A percentile compares a stretch with the other conserved stretches of the same genome.
phyloP scores from a whole-genome alignment of 2,888 invertebrate genomes.

The Exocentrus adspersus region DNA sequence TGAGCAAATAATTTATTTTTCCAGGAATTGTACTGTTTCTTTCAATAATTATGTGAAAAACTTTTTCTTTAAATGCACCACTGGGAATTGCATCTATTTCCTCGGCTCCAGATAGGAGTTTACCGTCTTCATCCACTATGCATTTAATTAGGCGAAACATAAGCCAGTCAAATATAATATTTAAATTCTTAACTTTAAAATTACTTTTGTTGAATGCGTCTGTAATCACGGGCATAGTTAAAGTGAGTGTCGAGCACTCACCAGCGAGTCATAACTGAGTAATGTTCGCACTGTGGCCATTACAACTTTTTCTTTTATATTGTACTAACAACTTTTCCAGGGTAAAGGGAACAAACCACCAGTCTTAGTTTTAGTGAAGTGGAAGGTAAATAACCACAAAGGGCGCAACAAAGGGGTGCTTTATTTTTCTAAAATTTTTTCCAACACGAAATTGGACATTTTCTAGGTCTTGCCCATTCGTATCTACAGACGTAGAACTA shows the following conservation, averaged over 20 bases:
- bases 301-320: conserved; percentile 13
- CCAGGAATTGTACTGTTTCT: too few species aligned
- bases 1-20: too few species aligned
- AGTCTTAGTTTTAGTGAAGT: neutral
- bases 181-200: conserved; percentile 2
- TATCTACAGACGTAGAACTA: too few species aligned
- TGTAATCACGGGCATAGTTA: conserved; percentile 9
- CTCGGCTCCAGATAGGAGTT: too few species aligned
- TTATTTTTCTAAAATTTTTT: too few species aligned
- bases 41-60: too few species aligned
- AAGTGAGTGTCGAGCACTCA: conserved; percentile 7
- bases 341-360: neutral
- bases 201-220: conserved; percentile 3
- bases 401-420: too few species aligned
- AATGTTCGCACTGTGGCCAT: conserved; percentile 9
- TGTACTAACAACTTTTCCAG: conserved; percentile 8
- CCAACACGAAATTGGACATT: too few species aligned
- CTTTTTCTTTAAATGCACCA: too few species aligned
- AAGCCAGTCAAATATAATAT: neutral
- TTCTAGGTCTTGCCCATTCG: too few species aligned
- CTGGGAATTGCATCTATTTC: neutral
- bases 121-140: too few species aligned
- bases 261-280: conserved; percentile 9
- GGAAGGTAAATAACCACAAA: neutral
- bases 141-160: neutral